These are phyloP conservation scores for Daphoenositta chrysoptera DNA, from an alignment of 2,113 vertebrate genomes.

Conservation along the genomic window DNA sequence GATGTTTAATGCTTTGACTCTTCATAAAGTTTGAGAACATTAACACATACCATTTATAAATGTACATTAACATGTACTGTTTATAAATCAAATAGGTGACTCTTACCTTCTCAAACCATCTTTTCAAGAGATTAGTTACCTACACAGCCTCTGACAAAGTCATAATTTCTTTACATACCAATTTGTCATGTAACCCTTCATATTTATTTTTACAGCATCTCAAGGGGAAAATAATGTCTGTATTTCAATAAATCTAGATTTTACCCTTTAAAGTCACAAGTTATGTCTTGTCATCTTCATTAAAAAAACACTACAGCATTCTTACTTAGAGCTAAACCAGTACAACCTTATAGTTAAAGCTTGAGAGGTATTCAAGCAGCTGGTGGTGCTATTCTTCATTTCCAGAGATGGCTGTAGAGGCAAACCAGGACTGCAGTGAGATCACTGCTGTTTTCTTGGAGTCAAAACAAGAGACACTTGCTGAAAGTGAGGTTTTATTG, in stretches of 20 bases:
- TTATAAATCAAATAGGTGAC: neutral
- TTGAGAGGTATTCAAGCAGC: neutral
- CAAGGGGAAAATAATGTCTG: neutral
- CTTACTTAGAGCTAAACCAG: neutral
- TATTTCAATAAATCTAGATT: constrained; percentile 34
- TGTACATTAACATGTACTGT: neutral
- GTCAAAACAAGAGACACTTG: neutral
- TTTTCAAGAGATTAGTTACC: neutral
- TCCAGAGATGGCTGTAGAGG: neutral
- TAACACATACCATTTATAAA: neutral
- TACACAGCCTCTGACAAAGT: neutral
- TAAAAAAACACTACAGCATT: neutral
- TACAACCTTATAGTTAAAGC: neutral
- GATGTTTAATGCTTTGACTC: neutral
- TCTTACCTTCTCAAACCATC: neutral
- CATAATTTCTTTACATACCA: neutral
- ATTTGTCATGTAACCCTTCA: neutral
- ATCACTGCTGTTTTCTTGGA: neutral
- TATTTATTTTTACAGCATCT: constrained; percentile 17
- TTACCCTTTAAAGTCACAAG: neutral
- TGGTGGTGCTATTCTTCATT: neutral
- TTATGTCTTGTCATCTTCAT: neutral
- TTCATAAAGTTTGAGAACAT: neutral
- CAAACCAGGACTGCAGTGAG: neutral
- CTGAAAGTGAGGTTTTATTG: constrained; percentile 71